Conservation (phyloP, 1,140 invertebrate genomes). For the Sitobion miscanthi region DNA sequence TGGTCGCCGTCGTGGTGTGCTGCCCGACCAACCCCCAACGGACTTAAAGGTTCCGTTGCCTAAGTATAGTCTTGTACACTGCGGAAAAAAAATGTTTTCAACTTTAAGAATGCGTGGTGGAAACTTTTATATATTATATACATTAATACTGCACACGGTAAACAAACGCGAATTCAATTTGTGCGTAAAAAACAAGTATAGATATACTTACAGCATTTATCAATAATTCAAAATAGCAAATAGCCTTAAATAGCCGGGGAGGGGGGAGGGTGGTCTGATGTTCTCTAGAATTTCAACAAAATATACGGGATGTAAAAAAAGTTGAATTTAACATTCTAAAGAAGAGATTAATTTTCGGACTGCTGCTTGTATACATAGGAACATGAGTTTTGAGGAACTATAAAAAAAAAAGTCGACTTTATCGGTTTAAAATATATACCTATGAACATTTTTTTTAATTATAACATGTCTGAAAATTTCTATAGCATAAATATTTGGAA, state of each 20-base stretch:
- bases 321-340: too few relatives aligned
- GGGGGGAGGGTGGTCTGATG: neutral
- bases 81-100: neutral
- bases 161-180: neutral
- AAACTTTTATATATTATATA: neutral
- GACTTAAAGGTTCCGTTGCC: neutral
- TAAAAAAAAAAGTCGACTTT: too few relatives aligned
- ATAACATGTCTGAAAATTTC: too few relatives aligned
- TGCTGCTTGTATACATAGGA: neutral
- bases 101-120: neutral
- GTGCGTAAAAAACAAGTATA: neutral
- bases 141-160: slow-evolving; percentile 1
- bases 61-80: neutral
- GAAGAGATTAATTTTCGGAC: neutral
- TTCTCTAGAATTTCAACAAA: neutral
- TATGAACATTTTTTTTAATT: too few relatives aligned
- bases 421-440: too few relatives aligned
- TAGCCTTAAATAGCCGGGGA: neutral
- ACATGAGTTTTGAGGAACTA: too few relatives aligned
- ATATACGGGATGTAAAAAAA: neutral
- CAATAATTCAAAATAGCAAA: neutral
- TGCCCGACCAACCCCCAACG: neutral
- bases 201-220: neutral
- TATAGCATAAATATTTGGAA: too few relatives aligned
- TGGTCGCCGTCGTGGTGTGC: neutral